These are phyloP conservation scores for Enteromius afrohamiltoni DNA, from an alignment of 2,797 vertebrate species.

Conservation along the genomic window DNA sequence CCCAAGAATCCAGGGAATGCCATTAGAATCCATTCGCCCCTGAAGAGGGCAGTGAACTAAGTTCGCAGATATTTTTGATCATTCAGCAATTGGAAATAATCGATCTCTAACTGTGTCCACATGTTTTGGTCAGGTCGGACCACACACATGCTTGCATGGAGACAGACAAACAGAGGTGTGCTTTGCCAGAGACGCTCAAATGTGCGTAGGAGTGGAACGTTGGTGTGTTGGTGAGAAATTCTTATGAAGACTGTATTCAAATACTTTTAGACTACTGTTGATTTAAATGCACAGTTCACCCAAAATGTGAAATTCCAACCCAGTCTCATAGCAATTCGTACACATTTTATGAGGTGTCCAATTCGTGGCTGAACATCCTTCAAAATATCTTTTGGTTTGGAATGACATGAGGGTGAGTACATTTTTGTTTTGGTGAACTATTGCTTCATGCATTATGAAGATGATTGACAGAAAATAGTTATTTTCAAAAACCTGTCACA, in stretches of 20 bases:
- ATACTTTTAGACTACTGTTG: background rate
- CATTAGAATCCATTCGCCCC: constrained; percentile 77
- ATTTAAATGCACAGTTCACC: background rate
- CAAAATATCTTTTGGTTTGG: background rate
- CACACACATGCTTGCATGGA: constrained; percentile 75
- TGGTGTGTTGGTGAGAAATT: background rate
- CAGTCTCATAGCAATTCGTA: too few species aligned
- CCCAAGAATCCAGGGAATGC: constrained; percentile 86
- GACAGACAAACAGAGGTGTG: constrained; percentile 33
- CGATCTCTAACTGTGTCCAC: constrained; percentile 82
- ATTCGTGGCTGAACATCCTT: background rate
- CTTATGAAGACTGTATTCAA: background rate
- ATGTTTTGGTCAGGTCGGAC: constrained; percentile 72
- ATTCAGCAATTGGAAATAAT: constrained; percentile 79
- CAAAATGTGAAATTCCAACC: too few species aligned
- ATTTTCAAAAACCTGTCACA: constrained; percentile 21
- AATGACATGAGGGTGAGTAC: background rate
- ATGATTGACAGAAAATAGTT: constrained; percentile 20
- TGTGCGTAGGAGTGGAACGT: background rate
- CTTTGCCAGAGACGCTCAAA: background rate
- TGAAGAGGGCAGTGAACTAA: constrained; percentile 57
- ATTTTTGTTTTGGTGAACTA: background rate
- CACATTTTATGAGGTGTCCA: too few species aligned
- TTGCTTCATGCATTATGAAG: background rate
- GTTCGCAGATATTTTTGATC: constrained; percentile 78